Base-by-base conservation (phyloP, 2,888 invertebrate species). In the Timema podura region DNA sequence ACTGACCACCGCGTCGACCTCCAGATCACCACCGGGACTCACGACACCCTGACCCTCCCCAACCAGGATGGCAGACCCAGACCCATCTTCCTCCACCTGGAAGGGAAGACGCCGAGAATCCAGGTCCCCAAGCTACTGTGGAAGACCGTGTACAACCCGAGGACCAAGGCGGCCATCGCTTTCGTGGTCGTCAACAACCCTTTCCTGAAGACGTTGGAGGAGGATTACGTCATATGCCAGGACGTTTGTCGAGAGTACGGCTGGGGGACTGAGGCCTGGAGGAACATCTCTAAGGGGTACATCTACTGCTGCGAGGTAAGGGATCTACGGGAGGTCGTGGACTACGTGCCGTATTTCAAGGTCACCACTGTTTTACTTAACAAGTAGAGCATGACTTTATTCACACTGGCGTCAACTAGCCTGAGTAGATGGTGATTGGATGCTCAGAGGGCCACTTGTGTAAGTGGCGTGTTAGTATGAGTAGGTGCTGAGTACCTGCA, bases 181-280 rank as follows among this genome's bases (percentile, higher is more conserved):
- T 85, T 89, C 75, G 77, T 89, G 8, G 84, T 86, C 64, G 83
- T 88, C 70, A 89, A 89, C 80, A 88, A 89, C 77, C 89, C 89
- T 0, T 83, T 86, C 79, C 69, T 74, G 9, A 10, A 30, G 44
- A 70, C 72, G 10, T 48, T 65, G 2, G 70, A 74, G 7, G 66
- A 72, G 0, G 75, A 76, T 2, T 77, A 76, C 47, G 82, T 85
- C 69, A 80, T 88, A 73, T 88, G 88, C 77, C 75, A 79, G 16
- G 82, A 85, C 65, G 83, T 88, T 75, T 81, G 80, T 75, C 8
- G 67, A 47, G 57, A 73, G 71, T 75, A 81, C 57, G 64, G 75
- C 1, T 89, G 89, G 89, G 78, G 89, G n/a, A 78, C 77, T 2
- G 88, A 87, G 87, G 78, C 80, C 30, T 80, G 83, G 0, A 80